Evolutionary conservation across 2,888 invertebrate species (phyloP).

Genomic region (Notocelia uddmanniana): DNA sequence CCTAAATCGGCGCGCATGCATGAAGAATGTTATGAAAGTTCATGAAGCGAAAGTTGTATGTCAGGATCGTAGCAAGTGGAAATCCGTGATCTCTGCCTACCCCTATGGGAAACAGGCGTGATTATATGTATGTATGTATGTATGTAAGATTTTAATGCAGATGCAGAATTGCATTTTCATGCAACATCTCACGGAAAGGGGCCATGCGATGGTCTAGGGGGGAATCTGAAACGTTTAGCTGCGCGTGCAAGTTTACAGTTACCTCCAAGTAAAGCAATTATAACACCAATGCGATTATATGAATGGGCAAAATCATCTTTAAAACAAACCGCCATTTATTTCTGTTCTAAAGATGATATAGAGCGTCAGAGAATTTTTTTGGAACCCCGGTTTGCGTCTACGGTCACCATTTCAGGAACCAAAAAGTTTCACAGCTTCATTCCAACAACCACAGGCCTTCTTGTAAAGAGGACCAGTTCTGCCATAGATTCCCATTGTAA

Average conservation of each 20-base stretch:
- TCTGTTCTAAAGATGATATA: neutral
- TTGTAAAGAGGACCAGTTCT: no score
- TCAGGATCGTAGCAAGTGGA: no score
- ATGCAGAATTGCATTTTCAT: neutral
- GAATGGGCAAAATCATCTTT: constrained; percentile 4
- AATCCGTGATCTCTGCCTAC: no score
- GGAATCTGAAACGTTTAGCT: neutral
- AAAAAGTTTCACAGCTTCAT: constrained; percentile 8
- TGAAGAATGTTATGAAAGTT: no score
- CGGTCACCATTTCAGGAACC: neutral
- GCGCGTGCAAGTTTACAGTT: neutral
- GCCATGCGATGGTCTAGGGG: constrained; percentile 5
- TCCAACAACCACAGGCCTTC: no score
- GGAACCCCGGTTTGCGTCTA: neutral
- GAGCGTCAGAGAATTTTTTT: neutral
- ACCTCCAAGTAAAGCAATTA: constrained; percentile 7
- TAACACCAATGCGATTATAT: neutral
- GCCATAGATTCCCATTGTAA: no score
- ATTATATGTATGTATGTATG: neutral
- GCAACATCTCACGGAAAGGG: constrained; percentile 10
- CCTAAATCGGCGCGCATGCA: no score
- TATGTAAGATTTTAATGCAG: neutral
- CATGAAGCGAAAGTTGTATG: no score
- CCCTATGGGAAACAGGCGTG: no score
- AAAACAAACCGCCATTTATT: neutral